These are phyloP conservation scores for Ctenoplectra terminalis DNA, from an alignment of 1,140 invertebrate species.

Conservation along the genomic window DNA sequence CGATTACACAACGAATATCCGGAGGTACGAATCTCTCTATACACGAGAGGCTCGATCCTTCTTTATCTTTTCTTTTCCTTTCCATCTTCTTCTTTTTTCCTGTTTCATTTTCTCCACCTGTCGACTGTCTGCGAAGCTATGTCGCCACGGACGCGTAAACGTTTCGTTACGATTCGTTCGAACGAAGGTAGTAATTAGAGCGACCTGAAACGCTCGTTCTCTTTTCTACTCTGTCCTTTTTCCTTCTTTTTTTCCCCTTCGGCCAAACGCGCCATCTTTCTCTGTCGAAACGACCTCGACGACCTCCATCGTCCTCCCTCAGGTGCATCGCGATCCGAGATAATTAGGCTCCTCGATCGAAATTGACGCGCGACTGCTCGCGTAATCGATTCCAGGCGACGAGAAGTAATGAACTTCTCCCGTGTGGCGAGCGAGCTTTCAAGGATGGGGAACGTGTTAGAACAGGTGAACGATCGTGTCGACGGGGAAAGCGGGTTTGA, in stretches of 20 bases:
- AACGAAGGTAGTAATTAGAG: slow-evolving; percentile 46
- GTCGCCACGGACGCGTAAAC: slow-evolving; percentile 41
- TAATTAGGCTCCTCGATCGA: slow-evolving; percentile 45
- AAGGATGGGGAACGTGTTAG: not conserved
- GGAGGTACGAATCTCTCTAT: slow-evolving; percentile 31
- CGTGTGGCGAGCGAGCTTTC: not conserved
- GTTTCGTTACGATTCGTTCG: slow-evolving; percentile 29
- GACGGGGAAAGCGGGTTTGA: not conserved
- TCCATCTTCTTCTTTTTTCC: not conserved
- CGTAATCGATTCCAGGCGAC: slow-evolving; percentile 27
- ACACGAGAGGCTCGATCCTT: not conserved
- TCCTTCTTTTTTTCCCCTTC: not conserved
- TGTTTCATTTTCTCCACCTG: not conserved
- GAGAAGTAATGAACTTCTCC: slow-evolving; percentile 4
- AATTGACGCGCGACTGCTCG: slow-evolving; percentile 18
- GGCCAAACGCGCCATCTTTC: slow-evolving; percentile 36
- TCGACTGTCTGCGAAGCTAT: not conserved
- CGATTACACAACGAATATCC: slow-evolving; percentile 49
- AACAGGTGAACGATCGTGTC: not conserved
- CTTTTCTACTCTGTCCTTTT: not conserved
- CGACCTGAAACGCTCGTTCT: not conserved
- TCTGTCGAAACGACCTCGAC: slow-evolving; percentile 31
- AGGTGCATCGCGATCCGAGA: slow-evolving; percentile 22
- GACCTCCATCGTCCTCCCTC: slow-evolving; percentile 38
- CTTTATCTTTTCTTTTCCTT: not conserved